Percentiles rank a stretch among this genome's conserved stretches.
These are phyloP conservation scores for Holothuria leucospilota DNA, from an alignment of 53 echinoderm and acorn worm species.

Conservation along the genomic window DNA sequence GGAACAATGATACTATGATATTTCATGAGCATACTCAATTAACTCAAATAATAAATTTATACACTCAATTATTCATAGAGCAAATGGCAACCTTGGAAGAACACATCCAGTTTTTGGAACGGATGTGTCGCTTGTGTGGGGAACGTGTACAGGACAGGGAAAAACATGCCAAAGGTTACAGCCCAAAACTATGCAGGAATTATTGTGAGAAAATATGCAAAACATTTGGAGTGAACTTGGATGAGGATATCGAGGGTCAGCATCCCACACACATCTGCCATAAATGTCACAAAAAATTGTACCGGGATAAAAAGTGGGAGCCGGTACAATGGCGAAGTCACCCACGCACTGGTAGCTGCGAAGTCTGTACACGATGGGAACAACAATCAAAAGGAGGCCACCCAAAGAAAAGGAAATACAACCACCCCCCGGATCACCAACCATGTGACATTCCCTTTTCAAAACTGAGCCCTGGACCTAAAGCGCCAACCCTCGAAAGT, in stretches of 20 bases:
- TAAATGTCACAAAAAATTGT: conserved; percentile 11
- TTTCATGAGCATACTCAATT: not conserved
- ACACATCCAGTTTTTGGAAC: not conserved
- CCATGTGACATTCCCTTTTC: not conserved
- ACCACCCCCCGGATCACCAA: not conserved
- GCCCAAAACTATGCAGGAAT: not conserved
- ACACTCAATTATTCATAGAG: too few species aligned
- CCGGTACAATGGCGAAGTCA: not conserved
- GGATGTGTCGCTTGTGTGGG: conserved; percentile 17
- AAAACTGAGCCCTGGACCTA: not conserved
- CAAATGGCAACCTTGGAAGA: conserved; percentile 28
- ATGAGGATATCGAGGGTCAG: not conserved
- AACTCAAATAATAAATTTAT: too few species aligned
- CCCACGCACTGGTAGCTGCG: not conserved
- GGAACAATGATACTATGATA: too few species aligned
- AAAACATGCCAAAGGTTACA: conserved; percentile 16
- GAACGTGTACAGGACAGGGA: not conserved
- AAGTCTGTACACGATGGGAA: not conserved
- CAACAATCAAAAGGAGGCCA: not conserved
- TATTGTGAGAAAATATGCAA: not conserved
- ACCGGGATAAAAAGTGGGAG: not conserved
- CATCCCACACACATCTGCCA: not conserved
- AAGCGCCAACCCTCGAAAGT: not conserved
- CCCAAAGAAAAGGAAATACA: not conserved
- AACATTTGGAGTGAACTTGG: not conserved